Conservation (phyloP, 2,113 vertebrate species). For the Todiramphus saurophagus region DNA sequence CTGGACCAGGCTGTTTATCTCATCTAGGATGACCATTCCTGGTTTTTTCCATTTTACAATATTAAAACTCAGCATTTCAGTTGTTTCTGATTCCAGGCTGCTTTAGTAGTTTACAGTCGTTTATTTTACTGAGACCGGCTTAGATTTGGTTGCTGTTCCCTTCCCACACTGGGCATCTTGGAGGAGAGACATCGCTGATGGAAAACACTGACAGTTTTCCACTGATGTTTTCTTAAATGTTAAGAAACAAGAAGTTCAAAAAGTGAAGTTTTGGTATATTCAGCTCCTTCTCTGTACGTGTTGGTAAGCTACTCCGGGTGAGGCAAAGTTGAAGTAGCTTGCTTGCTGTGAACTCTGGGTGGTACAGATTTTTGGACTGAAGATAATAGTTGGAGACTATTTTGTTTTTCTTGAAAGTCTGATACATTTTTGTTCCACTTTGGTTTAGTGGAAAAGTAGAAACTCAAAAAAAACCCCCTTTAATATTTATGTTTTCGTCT, state of each 20-base stretch:
- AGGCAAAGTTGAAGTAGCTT: neutral
- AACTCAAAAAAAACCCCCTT: neutral
- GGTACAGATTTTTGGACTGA: neutral
- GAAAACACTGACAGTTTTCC: neutral
- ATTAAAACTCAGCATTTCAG: neutral
- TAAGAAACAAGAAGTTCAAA: neutral
- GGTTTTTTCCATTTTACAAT: neutral
- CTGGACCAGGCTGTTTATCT: neutral
- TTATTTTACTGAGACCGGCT: neutral
- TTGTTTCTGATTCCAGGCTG: neutral
- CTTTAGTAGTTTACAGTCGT: neutral
- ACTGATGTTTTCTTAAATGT: neutral
- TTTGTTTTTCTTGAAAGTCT: neutral
- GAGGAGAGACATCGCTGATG: neutral
- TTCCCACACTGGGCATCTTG: neutral
- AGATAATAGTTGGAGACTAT: neutral
- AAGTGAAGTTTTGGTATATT: neutral
- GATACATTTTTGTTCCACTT: neutral
- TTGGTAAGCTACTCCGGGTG: neutral
- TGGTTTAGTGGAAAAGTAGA: neutral
- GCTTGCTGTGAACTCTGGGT: neutral
- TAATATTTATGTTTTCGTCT: neutral
- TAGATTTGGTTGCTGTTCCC: neutral
- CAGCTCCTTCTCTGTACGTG: neutral
- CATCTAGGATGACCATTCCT: accelerated